A percentile compares a stretch with the other conserved stretches of the same genome.
Conservation (phyloP, 2,888 invertebrate genomes). For the Sinelater perroti region DNA sequence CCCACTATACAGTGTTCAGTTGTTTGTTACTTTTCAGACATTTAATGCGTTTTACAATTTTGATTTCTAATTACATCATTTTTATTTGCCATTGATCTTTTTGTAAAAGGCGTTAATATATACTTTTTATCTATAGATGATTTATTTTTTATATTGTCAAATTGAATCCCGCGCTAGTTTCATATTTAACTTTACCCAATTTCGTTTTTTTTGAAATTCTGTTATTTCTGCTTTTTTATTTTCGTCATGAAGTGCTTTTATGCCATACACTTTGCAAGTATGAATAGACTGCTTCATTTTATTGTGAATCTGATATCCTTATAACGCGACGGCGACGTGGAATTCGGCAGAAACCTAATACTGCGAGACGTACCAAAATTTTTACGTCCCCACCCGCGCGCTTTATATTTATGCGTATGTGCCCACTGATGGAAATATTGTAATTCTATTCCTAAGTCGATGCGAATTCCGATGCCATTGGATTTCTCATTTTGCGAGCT, state of each 20-base stretch:
- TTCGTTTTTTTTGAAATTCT: not conserved
- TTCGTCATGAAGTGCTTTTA: too few species aligned
- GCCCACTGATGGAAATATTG: conserved; percentile 27
- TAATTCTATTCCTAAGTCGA: conserved; percentile 27
- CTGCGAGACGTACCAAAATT: conserved; percentile 13
- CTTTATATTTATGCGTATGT: conserved; percentile 14
- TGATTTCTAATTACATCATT: too few species aligned
- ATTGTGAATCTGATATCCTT: too few species aligned
- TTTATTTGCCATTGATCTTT: too few species aligned
- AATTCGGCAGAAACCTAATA: conserved; percentile 5
- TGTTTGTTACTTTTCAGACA: too few species aligned
- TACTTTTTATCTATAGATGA: too few species aligned
- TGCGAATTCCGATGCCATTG: conserved; percentile 14
- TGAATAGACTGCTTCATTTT: too few species aligned
- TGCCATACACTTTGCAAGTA: too few species aligned
- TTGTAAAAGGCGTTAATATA: too few species aligned
- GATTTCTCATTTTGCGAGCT: conserved; percentile 17
- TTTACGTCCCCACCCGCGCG: conserved; percentile 12
- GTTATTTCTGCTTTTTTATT: not conserved
- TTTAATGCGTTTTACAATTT: too few species aligned
- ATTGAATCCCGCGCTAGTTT: not conserved
- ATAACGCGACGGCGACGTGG: conserved; percentile 4
- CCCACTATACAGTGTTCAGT: too few species aligned
- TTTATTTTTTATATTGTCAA: too few species aligned
- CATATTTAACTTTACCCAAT: not conserved